These are phyloP conservation scores for Sebastes dallii DNA, from an alignment of 2,797 vertebrate genomes.

Conservation along the genomic window DNA sequence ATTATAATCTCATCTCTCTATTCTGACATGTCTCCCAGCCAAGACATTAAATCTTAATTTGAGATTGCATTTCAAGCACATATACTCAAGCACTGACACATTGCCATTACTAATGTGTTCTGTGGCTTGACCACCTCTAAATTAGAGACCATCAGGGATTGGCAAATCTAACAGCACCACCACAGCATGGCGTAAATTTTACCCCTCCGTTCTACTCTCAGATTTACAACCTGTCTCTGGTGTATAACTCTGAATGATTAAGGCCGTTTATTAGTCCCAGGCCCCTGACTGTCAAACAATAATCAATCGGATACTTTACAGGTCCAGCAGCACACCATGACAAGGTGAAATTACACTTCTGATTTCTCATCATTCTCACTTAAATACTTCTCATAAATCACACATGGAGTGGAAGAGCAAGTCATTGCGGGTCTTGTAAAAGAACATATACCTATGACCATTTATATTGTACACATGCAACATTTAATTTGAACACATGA, in stretches of 20 bases:
- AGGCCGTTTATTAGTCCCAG: slow-evolving; percentile 52
- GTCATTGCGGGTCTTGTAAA: not conserved
- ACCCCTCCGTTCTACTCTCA: slow-evolving; percentile 28
- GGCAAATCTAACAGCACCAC: slow-evolving; percentile 27
- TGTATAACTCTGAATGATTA: slow-evolving; percentile 58
- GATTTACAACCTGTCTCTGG: slow-evolving; percentile 54
- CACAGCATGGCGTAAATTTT: slow-evolving; percentile 17
- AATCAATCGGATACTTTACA: slow-evolving; percentile 47
- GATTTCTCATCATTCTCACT: slow-evolving; percentile 33
- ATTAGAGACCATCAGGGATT: slow-evolving; percentile 39
- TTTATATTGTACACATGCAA: not conserved
- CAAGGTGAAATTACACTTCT: slow-evolving; percentile 46
- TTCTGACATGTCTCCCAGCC: slow-evolving; percentile 30
- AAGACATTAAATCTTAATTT: slow-evolving; percentile 45
- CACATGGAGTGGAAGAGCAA: not conserved
- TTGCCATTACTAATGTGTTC: slow-evolving; percentile 45
- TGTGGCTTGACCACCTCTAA: slow-evolving; percentile 34
- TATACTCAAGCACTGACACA: slow-evolving; percentile 1
- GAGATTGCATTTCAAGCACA: slow-evolving; percentile 29
- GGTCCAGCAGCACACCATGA: slow-evolving; percentile 27
- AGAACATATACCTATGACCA: not conserved
- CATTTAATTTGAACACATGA: not conserved
- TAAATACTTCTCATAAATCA: slow-evolving; percentile 36
- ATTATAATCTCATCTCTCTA: slow-evolving; percentile 2
- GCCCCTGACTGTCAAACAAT: slow-evolving; percentile 27